These are phyloP conservation scores for Myiothlypis chrysogaster DNA, from an alignment of 2,797 vertebrate species.

Conservation along the genomic window DNA sequence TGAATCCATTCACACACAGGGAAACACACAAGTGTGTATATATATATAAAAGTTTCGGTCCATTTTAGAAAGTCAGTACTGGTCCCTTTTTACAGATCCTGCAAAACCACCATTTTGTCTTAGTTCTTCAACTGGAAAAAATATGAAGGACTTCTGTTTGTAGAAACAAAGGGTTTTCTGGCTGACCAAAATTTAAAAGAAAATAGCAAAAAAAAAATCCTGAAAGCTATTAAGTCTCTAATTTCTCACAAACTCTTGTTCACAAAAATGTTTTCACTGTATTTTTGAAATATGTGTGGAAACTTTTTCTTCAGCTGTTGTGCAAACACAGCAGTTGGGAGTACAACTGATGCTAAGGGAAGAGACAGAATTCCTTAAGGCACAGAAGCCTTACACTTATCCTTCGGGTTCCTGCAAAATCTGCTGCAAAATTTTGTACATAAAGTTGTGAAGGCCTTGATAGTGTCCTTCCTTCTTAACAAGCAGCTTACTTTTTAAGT, in stretches of 20 bases:
- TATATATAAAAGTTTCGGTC: neutral
- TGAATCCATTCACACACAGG: neutral
- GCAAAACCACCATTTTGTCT: neutral
- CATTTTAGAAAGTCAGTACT: neutral
- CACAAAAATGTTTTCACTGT: neutral
- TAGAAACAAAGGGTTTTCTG: neutral
- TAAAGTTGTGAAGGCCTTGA: neutral
- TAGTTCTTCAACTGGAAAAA: neutral
- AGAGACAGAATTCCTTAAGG: neutral
- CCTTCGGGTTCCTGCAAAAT: neutral
- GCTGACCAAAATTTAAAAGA: neutral
- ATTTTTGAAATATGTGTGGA: neutral
- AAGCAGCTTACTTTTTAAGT: neutral
- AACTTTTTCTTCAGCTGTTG: neutral
- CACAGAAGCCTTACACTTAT: neutral
- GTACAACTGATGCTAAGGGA: neutral
- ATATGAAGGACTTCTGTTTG: neutral
- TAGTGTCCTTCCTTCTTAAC: neutral
- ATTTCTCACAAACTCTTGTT: neutral
- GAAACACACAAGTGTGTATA: no score
- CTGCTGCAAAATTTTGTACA: neutral
- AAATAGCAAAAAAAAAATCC: neutral
- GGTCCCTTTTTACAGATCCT: neutral
- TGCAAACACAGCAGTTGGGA: neutral
- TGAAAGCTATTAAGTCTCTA: neutral